Base-by-base conservation (phyloP, 2,113 vertebrate genomes). In the Cricetomys ansorgei region DNA sequence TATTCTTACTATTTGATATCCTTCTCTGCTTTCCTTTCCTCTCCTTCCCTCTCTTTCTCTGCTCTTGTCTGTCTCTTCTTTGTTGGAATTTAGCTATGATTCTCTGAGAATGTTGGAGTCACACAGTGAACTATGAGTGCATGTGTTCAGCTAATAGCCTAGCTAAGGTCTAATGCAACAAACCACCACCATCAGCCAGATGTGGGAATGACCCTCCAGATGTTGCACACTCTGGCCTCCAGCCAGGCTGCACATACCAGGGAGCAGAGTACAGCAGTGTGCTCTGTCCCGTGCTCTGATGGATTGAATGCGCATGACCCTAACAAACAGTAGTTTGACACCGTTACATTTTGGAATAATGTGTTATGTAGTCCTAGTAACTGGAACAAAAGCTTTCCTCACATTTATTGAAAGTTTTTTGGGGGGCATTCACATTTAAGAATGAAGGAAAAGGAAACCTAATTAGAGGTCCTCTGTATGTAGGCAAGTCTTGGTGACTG, bases 291-390 rank as follows among this genome's bases (percentile, higher is more conserved):
- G 23, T 90, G 50, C 48, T 70, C 75, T 53, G 19, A 76, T 85
- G n/a, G 13, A 34, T 27, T 37, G n/a, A 87, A 72, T 55, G 17
- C n/a, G 40, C 53, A 37, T 11, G n/a, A 70, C 9, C 65, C 15
- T 93, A 65, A 84, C 59, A 86, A 77, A 34, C 57, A 62, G 85
- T 75, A 55, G 53, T 80, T 37, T 91, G 73, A 80, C 5, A 72
- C 43, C 12, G 64, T 34, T 93, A 12, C 7, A 55, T 73, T 92
- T 76, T 90, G 62, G 45, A 87, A 13, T 77, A 70, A 55, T 92
- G 84, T 95, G 23, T 92, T 83, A 55, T 45, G 25, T 79, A 94
- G 31, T 43, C 29, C 43, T 83, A 40, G 59, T 81, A 94, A 96
- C 45, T 76, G 53, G 43, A 89, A 83, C 21, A 59, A 31, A 70